Conservation (phyloP, 2,888 invertebrate species). For the Calliopum simillimum region DNA sequence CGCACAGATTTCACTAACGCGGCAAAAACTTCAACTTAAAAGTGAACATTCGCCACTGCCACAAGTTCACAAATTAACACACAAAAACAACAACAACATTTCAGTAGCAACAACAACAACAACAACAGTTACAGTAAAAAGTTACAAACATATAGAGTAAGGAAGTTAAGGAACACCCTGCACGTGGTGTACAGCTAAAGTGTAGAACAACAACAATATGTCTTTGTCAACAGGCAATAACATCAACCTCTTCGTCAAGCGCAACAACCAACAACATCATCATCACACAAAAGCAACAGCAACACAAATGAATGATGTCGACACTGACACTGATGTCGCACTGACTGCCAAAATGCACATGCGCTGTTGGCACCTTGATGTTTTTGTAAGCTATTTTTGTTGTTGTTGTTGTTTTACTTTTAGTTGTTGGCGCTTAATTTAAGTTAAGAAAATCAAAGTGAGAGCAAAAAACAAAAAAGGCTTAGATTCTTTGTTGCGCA, state of each 20-base stretch:
- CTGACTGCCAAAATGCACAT: constrained; percentile 25
- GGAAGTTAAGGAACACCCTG: background rate
- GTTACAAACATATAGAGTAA: background rate
- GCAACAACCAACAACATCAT: constrained; percentile 15
- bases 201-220: constrained; percentile 37
- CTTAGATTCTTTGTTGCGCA: too few relatives aligned
- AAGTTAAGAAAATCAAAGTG: too few relatives aligned
- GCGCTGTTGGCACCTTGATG: background rate
- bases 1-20: too few relatives aligned
- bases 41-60: constrained; percentile 7
- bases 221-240: background rate
- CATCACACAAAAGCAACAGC: constrained; percentile 17
- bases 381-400: too few relatives aligned
- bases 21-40: background rate
- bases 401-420: background rate
- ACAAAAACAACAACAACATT: too few relatives aligned
- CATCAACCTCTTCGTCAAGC: background rate
- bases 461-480: too few relatives aligned
- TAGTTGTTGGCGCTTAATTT: background rate
- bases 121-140: too few relatives aligned
- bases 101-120: background rate
- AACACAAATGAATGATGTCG: constrained; percentile 31
- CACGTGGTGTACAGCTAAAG: background rate
- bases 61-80: constrained; percentile 30
- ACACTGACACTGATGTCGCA: constrained; percentile 22